Base-by-base conservation (phyloP, 2,113 vertebrate species). In the Guaruba guarouba region DNA sequence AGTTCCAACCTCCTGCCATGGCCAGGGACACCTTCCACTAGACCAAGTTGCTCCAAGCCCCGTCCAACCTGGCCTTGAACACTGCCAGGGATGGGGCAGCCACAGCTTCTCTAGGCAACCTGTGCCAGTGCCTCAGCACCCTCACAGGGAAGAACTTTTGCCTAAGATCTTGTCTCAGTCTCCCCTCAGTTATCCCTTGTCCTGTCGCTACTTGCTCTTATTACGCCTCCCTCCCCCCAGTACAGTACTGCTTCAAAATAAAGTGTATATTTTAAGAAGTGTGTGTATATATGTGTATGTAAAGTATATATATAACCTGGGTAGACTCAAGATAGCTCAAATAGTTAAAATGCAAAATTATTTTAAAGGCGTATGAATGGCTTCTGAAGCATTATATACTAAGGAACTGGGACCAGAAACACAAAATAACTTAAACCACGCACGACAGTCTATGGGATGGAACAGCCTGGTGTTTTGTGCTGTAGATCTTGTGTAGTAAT, bases 401-500 rank as follows among this genome's bases (percentile, higher is more conserved):
- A n/a, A 81, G 62, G 35, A 55, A 31, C 18, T 14, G 68, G 57
- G 41, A 12, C 35, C 43, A 39, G 39, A 64, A 59, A 11, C 15
- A n/a, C 4, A 20, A 17, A 4, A 3, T 46, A 39, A 37, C 12
- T n/a, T 64, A 20, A 37, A 14, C 57, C 4, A 6, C 1, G 0
- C 22, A 1, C 4, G 17, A 4, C 29, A 35, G 1, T 31, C 7
- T 29, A 0, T 51, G 87, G 52, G n/a, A 7, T 64, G 37, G 37
- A 48, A 25, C 11, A 9, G 17, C 48, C 12, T 61, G 13, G 0
- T 1, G 25, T 51, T 76, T 68, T 52, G 6, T 35, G 2, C 29
- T 24, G 0, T 13, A 33, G 19, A 3, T 78, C 17, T 61, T 37
- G 5, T 1, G 0, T 16, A 5, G 12, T 3, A 8, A 1, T 33